Conservation (phyloP, 2,797 vertebrate species). For the Gymnopithys bicolor region DNA sequence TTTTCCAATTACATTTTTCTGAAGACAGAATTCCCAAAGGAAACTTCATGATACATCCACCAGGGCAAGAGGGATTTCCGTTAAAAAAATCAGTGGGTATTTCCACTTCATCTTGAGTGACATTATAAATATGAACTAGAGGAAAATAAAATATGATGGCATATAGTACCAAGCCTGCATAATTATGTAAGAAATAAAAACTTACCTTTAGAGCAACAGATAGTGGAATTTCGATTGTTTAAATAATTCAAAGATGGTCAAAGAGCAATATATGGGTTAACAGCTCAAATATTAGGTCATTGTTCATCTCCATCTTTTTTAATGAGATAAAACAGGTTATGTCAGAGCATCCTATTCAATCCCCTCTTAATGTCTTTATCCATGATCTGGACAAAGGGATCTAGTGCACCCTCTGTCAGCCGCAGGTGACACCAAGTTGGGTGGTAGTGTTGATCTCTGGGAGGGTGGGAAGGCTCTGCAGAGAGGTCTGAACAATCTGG, state of each 20-base stretch:
- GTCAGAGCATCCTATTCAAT: not conserved
- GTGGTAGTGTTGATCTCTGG: not conserved
- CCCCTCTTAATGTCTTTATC: not conserved
- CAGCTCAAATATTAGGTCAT: not conserved
- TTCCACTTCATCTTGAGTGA: not conserved
- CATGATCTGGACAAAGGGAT: not conserved
- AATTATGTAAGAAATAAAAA: not conserved
- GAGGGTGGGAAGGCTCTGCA: not conserved
- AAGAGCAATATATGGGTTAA: not conserved
- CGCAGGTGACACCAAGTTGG: not conserved
- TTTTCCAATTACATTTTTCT: not conserved
- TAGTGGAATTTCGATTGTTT: not conserved
- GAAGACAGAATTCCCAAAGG: not conserved
- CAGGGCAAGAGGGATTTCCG: not conserved
- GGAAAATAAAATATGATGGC: not conserved
- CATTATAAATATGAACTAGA: not conserved
- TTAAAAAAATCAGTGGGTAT: not conserved
- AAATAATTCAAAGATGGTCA: not conserved
- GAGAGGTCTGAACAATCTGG: not conserved
- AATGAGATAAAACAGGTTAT: not conserved
- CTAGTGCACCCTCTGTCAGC: not conserved
- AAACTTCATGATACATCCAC: not conserved
- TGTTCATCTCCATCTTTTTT: not conserved
- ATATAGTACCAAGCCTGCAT: not conserved
- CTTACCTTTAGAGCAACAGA: not conserved